These are phyloP conservation scores for Melieria omissa DNA, from an alignment of 2,888 invertebrate genomes.

Conservation along the genomic window DNA sequence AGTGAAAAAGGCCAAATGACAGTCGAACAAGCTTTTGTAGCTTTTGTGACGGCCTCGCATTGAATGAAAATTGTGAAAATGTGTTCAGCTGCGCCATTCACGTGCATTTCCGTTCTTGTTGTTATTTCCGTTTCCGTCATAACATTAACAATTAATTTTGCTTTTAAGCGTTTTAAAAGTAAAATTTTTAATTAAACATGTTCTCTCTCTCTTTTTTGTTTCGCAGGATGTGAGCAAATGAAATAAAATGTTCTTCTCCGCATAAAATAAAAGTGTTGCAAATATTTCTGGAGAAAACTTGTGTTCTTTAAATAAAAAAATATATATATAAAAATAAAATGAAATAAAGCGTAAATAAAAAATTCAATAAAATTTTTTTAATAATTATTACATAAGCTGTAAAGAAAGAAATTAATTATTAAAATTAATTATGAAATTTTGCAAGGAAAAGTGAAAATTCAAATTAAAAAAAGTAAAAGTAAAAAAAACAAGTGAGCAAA, in stretches of 20 bases:
- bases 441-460: constrained; percentile 20
- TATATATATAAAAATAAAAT: constrained; percentile 35
- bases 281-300: constrained; percentile 48
- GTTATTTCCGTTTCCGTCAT: constrained; percentile 25
- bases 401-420: constrained; percentile 32
- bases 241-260: constrained; percentile 46
- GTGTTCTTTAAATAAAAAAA: constrained; percentile 46
- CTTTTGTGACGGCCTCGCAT: too few relatives aligned
- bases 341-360: constrained; percentile 36
- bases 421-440: constrained; percentile 29
- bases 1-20: too few relatives aligned
- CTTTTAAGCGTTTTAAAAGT: neutral
- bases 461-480: constrained; percentile 26
- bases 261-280: constrained; percentile 39
- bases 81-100: too few relatives aligned
- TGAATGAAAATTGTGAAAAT: too few relatives aligned
- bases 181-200: constrained; percentile 18
- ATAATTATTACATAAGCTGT: constrained; percentile 41
- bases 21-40: too few relatives aligned
- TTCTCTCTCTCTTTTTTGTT: constrained; percentile 32
- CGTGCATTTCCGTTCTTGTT: too few relatives aligned
- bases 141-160: constrained; percentile 7
- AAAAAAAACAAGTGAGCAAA: constrained; percentile 25
- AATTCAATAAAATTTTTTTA: constrained; percentile 29
- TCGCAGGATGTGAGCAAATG: constrained; percentile 50